These are phyloP conservation scores for Streblospio benedicti DNA, from an alignment of 1,140 invertebrate genomes.

Conservation along the genomic window DNA sequence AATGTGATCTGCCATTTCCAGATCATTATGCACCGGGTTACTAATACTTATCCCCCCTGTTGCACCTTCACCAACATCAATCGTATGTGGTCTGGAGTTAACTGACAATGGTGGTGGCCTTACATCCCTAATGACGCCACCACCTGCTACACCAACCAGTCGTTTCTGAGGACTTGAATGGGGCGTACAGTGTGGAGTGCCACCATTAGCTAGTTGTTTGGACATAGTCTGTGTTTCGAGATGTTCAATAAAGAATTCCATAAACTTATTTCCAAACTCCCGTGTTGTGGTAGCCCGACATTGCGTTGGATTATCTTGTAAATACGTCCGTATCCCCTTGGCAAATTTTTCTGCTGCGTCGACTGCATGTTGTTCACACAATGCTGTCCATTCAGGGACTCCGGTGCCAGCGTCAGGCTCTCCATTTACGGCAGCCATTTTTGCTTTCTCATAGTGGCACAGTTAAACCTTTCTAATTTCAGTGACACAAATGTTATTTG, in stretches of 20 bases:
- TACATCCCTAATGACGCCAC: background rate
- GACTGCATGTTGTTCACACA: slow-evolving; percentile 79
- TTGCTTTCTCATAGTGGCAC: too few species aligned
- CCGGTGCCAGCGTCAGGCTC: background rate
- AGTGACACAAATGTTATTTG: too few species aligned
- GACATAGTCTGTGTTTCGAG: slow-evolving; percentile 30
- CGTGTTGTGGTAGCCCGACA: slow-evolving; percentile 54
- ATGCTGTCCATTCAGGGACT: slow-evolving; percentile 52
- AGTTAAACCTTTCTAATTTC: too few species aligned
- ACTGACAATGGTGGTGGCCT: background rate
- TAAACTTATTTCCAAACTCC: slow-evolving; percentile 71
- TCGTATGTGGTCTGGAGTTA: slow-evolving; percentile 6
- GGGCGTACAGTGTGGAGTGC: slow-evolving; percentile 25
- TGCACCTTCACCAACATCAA: slow-evolving; percentile 15
- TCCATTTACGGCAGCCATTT: slow-evolving; percentile 5
- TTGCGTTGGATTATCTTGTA: slow-evolving; percentile 61
- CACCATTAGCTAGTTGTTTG: background rate
- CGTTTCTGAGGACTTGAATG: slow-evolving; percentile 13
- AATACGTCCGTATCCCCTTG: slow-evolving; percentile 70
- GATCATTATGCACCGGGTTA: slow-evolving; percentile 43
- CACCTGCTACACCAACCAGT: background rate
- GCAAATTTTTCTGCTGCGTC: slow-evolving; percentile 75
- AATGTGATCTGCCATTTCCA: slow-evolving; percentile 52
- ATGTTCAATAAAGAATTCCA: slow-evolving; percentile 64
- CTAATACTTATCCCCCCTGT: slow-evolving; percentile 9